Conservation (phyloP, 1,140 invertebrate species). For the Antheraea mylitta region DNA sequence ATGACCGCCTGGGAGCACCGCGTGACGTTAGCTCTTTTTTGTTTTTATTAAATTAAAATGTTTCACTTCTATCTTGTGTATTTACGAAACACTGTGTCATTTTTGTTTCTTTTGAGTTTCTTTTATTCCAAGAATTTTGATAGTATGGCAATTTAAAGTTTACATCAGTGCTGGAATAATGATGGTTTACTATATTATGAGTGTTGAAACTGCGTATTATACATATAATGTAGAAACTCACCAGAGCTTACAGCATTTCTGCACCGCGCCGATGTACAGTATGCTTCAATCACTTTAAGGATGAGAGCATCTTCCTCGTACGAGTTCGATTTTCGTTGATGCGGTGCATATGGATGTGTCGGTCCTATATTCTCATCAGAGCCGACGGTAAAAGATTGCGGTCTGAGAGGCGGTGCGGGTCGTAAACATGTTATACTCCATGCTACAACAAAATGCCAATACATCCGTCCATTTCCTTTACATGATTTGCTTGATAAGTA, state of each 20-base stretch:
- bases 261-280: conserved; percentile 89
- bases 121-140: no score
- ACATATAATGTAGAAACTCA: conserved; percentile 76
- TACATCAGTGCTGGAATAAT: background rate
- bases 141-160: no score
- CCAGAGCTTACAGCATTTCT: conserved; percentile 90
- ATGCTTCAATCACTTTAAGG: conserved; percentile 95
- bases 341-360: conserved; percentile 73
- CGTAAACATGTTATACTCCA: conserved; percentile 90
- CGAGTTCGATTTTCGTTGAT: conserved; percentile 77
- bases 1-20: no score
- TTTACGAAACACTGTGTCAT: no score
- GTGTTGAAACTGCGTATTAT: background rate
- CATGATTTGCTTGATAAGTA: no score
- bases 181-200: background rate
- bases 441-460: conserved; percentile 46
- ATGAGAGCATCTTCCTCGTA: conserved; percentile 97
- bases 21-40: no score
- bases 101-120: no score
- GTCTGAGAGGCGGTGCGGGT: conserved; percentile 88
- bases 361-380: conserved; percentile 72
- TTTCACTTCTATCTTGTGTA: no score
- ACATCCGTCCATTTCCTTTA: no score
- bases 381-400: conserved; percentile 79
- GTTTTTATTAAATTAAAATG: no score